Conservation (phyloP, 1,140 invertebrate genomes). For the Drosophila equinoxialis region DNA sequence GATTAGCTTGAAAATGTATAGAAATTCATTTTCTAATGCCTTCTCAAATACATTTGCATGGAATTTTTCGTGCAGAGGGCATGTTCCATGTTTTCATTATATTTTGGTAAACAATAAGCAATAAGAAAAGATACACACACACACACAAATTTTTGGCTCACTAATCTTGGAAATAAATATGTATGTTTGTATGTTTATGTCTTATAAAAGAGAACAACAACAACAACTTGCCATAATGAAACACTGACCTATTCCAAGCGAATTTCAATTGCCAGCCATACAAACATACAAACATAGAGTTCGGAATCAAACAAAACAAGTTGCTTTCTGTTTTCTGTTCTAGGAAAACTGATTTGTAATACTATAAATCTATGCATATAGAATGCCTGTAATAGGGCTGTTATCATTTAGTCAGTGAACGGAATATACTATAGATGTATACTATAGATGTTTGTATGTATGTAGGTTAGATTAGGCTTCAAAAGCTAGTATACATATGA, state of each 20-base stretch:
- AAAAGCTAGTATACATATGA: neutral
- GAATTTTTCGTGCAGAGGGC: neutral
- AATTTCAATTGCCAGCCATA: constrained; percentile 58
- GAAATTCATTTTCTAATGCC: neutral
- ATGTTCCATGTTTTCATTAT: constrained; percentile 17
- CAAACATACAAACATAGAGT: neutral
- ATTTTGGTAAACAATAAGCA: constrained; percentile 2
- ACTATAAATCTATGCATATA: neutral
- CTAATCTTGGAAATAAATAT: constrained; percentile 25
- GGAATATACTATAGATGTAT: neutral
- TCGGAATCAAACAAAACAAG: neutral
- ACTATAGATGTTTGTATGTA: neutral
- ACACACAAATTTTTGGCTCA: neutral
- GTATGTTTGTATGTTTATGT: constrained; percentile 33
- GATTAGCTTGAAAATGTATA: constrained; percentile 42
- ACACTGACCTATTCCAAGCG: constrained; percentile 74
- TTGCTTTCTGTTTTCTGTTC: neutral
- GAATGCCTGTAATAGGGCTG: neutral
- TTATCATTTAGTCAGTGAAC: neutral
- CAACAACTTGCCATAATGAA: constrained; percentile 38
- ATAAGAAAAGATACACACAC: constrained; percentile 8
- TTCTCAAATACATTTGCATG: neutral
- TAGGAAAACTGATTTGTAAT: neutral
- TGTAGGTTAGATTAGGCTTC: neutral
- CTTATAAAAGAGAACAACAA: constrained; percentile 23